These are phyloP conservation scores for Cylloceria caligata DNA, from an alignment of 2,888 invertebrate species.

Conservation along the genomic window DNA sequence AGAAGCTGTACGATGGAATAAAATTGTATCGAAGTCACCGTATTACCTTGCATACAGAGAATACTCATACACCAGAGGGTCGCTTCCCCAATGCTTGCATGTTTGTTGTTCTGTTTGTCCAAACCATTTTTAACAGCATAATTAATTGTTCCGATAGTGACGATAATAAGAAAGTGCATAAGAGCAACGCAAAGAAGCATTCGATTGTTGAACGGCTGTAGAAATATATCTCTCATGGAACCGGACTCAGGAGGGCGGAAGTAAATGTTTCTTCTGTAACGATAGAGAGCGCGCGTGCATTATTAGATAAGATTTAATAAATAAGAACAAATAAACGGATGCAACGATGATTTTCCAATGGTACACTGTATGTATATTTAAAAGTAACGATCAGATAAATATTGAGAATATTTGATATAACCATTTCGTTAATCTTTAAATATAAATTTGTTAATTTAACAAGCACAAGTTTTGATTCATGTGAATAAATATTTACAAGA, in stretches of 20 bases:
- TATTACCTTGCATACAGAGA: conserved; percentile 88
- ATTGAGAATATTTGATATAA: no score
- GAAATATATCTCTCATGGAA: conserved; percentile 87
- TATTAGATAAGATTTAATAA: conserved; percentile 8
- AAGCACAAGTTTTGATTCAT: no score
- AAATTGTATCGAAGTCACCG: conserved; percentile 5
- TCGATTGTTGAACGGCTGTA: conserved; percentile 87
- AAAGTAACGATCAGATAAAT: no score
- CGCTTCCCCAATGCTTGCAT: conserved; percentile 85
- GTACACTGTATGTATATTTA: no score
- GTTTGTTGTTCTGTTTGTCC: conserved; percentile 77
- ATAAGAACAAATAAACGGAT: background rate
- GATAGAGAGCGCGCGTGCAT: background rate
- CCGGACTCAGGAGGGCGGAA: conserved; percentile 88
- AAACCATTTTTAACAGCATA: conserved; percentile 78
- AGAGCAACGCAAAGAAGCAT: conserved; percentile 86
- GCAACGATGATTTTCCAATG: no score
- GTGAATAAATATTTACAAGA: no score
- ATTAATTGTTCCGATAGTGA: conserved; percentile 86
- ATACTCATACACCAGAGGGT: conserved; percentile 88
- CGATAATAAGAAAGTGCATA: conserved; percentile 85
- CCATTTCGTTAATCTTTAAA: no score
- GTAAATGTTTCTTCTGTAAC: conserved; percentile 87
- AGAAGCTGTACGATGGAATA: background rate
- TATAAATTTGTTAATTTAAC: no score